Evolutionary conservation across 2,888 invertebrate genomes (phyloP).

Genomic region (Caradrina clavipalpis): DNA sequence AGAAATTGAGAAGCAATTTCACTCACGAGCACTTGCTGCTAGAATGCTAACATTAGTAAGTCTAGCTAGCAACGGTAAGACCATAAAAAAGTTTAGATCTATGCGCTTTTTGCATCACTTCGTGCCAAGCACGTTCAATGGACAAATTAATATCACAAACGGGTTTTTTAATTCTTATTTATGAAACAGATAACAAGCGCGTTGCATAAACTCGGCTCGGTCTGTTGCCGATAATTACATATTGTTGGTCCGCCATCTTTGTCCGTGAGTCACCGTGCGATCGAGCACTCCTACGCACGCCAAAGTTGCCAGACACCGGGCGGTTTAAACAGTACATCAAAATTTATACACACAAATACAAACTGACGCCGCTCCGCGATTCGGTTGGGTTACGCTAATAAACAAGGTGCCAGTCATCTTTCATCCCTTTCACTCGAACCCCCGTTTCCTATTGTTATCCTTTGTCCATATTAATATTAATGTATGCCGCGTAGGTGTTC

Average conservation of each 20-base stretch:
- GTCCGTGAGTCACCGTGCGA: conserved; percentile 72
- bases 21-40: conserved; percentile 8
- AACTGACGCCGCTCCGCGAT: conserved; percentile 55
- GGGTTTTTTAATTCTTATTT: conserved; percentile 49
- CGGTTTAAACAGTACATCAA: conserved; percentile 76
- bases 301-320: conserved; percentile 73
- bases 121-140: conserved; percentile 23
- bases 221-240: conserved; percentile 79
- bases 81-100: conserved; percentile 15
- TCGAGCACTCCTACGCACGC: conserved; percentile 77
- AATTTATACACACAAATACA: conserved; percentile 73
- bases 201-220: conserved; percentile 59
- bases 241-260: conserved; percentile 84
- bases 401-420: conserved; percentile 63
- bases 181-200: conserved; percentile 62
- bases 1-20: conserved; percentile 22
- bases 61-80: conserved; percentile 4
- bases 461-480: conserved; percentile 69
- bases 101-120: conserved; percentile 36
- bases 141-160: conserved; percentile 40
- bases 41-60: conserved; percentile 12
- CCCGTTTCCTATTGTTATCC: conserved; percentile 62
- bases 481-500: conserved; percentile 63
- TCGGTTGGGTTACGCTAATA: conserved; percentile 62
- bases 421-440: conserved; percentile 59